Evolutionary conservation across 2,797 vertebrate genomes (phyloP).

Genomic region (Tangara arthus): DNA sequence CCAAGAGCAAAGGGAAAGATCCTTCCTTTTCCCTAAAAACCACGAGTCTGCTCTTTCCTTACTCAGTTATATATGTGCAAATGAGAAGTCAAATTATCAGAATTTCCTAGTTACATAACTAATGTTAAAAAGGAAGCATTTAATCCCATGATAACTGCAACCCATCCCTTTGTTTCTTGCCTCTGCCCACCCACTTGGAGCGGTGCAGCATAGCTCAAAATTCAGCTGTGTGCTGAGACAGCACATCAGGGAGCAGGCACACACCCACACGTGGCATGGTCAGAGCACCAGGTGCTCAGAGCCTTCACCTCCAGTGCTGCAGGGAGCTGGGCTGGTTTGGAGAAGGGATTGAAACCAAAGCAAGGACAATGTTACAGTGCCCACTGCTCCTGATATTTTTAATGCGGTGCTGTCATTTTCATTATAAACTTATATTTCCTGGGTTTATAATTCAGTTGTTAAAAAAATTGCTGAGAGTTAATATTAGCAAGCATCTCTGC

Average conservation of each 20-base stretch:
- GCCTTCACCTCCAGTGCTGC: neutral
- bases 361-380: neutral
- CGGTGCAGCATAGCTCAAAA: neutral
- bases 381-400: neutral
- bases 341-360: neutral
- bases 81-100: neutral
- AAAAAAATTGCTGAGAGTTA: neutral
- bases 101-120: neutral
- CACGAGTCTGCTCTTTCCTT: neutral
- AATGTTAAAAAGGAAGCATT: neutral
- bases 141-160: neutral
- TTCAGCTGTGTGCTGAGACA: neutral
- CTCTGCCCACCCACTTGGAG: neutral
- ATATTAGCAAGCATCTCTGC: neutral
- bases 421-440: neutral
- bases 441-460: neutral
- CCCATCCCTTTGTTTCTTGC: neutral
- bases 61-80: neutral
- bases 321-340: neutral
- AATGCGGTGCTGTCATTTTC: neutral
- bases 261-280: fast-evolving
- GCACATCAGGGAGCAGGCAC: neutral
- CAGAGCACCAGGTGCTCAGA: neutral
- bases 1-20: neutral
- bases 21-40: neutral